Evolutionary conservation across 2,888 invertebrate genomes (phyloP), one percentile per base, ranked within the genome.

Genomic region (Pantelozetes paolii): DNA sequence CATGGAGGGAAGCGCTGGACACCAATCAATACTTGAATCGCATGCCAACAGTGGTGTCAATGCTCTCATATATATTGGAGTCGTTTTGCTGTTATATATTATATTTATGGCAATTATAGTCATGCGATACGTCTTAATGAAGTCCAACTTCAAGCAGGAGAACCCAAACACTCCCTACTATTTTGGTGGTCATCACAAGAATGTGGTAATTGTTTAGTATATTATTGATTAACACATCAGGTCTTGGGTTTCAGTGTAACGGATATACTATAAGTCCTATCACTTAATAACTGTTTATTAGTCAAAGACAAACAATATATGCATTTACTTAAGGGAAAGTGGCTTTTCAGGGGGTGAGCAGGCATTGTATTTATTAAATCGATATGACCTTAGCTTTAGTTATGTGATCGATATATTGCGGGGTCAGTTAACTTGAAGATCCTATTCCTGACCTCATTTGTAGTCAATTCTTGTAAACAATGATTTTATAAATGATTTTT

Each of bases 61-160:
- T 57, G 71, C 54, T 3, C 32, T 71, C n/a, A 57, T 71, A n/a
- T 71, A 71, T 54, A 57, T 71, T 30, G 71, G 71, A 26, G 57
- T 71, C 2, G 71, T 71, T 6, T 54, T 71, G 6, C 11, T 57
- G 20, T 18, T 71, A 6, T 71, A 71, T 30, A 18, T 71, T 8
- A 30, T 71, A 40, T 50, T 54, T 13, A 54, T 71, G 54, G 9
- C 54, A 26, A 54, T 54, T 23, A 71, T 71, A 30, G 36, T 40
- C 13, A 40, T 71, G 26, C 23, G 71, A 23, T 71, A 71, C 23
- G 48, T 71, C 9, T 20, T 71, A 13, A 71, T 54, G 50, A 71
- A 36, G 30, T 57, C 57, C 8, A 6, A 30, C 1, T n/a, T 30
- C 20, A 71, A 71, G n/a, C 6, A 9, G 2, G 8, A 64, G 11